A percentile compares a stretch with the other conserved stretches of the same genome.
Conservation (phyloP, 2,888 invertebrate genomes). For the Mesorhabditis sp. region DNA sequence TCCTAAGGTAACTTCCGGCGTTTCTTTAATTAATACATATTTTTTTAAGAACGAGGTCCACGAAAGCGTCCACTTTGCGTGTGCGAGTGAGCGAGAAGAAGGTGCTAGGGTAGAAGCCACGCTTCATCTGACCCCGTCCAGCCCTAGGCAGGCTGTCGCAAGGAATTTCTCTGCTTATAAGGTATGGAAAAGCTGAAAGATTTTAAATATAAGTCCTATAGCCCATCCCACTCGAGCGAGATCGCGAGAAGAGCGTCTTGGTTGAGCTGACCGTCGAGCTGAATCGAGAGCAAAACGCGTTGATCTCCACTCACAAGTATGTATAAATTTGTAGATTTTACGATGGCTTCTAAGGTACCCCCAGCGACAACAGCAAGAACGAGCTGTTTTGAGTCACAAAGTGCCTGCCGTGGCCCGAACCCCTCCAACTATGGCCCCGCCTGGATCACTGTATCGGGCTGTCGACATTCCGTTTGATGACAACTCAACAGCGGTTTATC, state of each 20-base stretch:
- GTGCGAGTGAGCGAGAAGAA: constrained; percentile 3
- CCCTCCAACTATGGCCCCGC: constrained; percentile 12
- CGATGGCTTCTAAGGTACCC: constrained; percentile 9
- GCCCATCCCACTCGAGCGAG: constrained; percentile 16
- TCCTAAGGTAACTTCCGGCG: too few relatives aligned
- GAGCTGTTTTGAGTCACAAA: neutral
- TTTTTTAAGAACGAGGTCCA: neutral
- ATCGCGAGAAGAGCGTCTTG: constrained; percentile 9
- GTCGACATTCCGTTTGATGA: constrained; percentile 43
- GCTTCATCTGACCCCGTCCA: constrained; percentile 20
- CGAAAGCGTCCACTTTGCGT: neutral
- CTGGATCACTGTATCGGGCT: constrained; percentile 27
- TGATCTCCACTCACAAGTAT: constrained; percentile 30
- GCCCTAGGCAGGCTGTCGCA: neutral
- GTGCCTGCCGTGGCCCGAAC: constrained; percentile 9
- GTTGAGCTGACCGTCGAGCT: constrained; percentile 36
- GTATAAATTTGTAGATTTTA: neutral
- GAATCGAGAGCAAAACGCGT: constrained; percentile 39
- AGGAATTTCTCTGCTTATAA: neutral
- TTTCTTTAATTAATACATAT: neutral
- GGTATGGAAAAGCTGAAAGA: neutral
- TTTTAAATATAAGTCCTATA: constrained; percentile 17
- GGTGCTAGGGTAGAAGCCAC: constrained; percentile 24
- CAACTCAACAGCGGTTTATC: constrained; percentile 22
- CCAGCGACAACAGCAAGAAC: constrained; percentile 3